These are phyloP conservation scores for Eupithecia subumbrata DNA, from an alignment of 2,888 invertebrate genomes.

Conservation along the genomic window DNA sequence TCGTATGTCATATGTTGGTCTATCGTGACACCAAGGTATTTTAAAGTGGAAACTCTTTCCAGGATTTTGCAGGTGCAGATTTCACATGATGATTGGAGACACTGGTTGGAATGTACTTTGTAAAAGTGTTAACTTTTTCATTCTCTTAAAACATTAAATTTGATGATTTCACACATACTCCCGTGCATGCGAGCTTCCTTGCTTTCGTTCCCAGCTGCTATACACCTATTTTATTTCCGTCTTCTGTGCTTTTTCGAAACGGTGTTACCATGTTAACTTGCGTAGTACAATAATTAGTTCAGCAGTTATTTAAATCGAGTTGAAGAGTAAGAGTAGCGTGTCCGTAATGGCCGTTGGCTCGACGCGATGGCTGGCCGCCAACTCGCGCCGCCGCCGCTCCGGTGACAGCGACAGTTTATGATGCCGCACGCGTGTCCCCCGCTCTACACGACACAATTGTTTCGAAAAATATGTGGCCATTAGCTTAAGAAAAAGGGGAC, in stretches of 20 bases:
- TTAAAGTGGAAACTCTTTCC: too few relatives aligned
- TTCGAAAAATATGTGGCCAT: background rate
- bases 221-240: background rate
- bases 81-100: too few relatives aligned
- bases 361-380: conserved; percentile 2
- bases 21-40: too few relatives aligned
- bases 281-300: background rate
- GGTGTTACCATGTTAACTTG: background rate
- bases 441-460: background rate
- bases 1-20: too few relatives aligned
- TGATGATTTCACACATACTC: too few relatives aligned
- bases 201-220: too few relatives aligned
- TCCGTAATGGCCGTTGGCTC: background rate
- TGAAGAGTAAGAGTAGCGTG: background rate
- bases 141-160: too few relatives aligned
- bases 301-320: conserved; percentile 3
- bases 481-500: background rate
- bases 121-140: too few relatives aligned
- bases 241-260: background rate
- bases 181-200: too few relatives aligned
- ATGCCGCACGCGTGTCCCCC: background rate
- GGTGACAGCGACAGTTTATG: background rate
- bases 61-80: too few relatives aligned
- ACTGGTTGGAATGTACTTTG: too few relatives aligned
- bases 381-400: background rate